A percentile compares a stretch with the other conserved stretches of the same genome.
These are phyloP conservation scores for Harlomillsia oculata DNA, from an alignment of 1,140 invertebrate species.

Conservation along the genomic window DNA sequence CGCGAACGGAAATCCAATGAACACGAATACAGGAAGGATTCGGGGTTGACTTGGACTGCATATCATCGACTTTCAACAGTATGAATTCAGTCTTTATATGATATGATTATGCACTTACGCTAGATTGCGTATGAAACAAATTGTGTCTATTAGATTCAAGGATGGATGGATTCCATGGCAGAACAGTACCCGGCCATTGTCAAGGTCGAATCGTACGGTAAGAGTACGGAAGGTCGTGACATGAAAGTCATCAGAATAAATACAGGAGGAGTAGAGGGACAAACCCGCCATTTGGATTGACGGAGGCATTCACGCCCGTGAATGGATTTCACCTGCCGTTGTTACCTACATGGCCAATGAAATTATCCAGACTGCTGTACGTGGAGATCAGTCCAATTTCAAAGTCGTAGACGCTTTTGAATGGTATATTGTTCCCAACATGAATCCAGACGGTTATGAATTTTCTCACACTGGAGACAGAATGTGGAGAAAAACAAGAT, in stretches of 20 bases:
- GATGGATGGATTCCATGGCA: slow-evolving; percentile 25
- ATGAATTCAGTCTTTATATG: background rate
- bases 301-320: slow-evolving; percentile 26
- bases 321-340: slow-evolving; percentile 28
- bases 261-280: background rate
- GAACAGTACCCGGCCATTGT: slow-evolving; percentile 21
- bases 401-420: slow-evolving; percentile 17
- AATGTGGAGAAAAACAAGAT: slow-evolving; percentile 67
- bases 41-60: slow-evolving; percentile 17
- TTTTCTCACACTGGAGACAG: slow-evolving; percentile 19
- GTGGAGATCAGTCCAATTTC: background rate
- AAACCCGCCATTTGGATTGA: slow-evolving; percentile 33
- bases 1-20: background rate
- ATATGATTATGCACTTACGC: background rate
- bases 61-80: slow-evolving; percentile 23
- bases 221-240: slow-evolving; percentile 17
- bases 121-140: background rate
- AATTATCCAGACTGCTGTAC: slow-evolving; percentile 8
- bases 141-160: slow-evolving; percentile 21
- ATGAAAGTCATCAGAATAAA: slow-evolving; percentile 25
- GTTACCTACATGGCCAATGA: slow-evolving; percentile 28
- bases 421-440: slow-evolving; percentile 24
- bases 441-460: slow-evolving; percentile 31
- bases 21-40: background rate
- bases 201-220: slow-evolving; percentile 8